Evolutionary conservation across 2,888 invertebrate genomes (phyloP), one percentile per base, ranked within the genome.

Genomic region (Orchesella flavescens): DNA sequence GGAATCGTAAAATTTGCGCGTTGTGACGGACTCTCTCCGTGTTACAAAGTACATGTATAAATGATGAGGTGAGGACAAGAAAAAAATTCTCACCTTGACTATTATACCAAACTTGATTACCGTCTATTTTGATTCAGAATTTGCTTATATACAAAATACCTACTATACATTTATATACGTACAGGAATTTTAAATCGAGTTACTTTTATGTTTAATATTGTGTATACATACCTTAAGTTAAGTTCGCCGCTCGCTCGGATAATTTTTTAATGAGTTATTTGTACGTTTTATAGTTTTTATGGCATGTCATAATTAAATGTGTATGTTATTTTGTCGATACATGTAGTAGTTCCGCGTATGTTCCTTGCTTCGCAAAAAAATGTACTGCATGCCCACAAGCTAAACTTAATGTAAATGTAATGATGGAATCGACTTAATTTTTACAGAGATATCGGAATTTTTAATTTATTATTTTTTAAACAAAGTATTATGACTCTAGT

Each of bases 401-500:
- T 76, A 76, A 71, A 76, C 66, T 77, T 44, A 55, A 68, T 66
- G 83, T 71, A 83, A 76, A 71, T 83, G 77, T 77, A 77, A 77
- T 83, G 78, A 85, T 83, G 83, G 76, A 85, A 85, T 83, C 83
- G 83, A 85, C 83, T 83, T 85, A 85, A 82, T 84, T 83, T 83
- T 83, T 83, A 83, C 83, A 83, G 84, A 86, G 84, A 86, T 86
- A 84, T 81, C 84, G 81, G 82, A 83, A 83, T 83, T 83, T 83
- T 83, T 83, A 83, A 84, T 86, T 86, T 84, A 85, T 86, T 86
- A 86, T 86, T 86, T 86, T 86, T 86, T 86, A 86, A 86, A 85
- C 85, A 83, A 85, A 86, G 86, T 86, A 86, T 86, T 86, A 86
- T 83, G 84, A 86, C 82, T 84, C 86, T 86, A 86, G 84, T 86